phyloP scores from a whole-genome alignment of 2,113 vertebrate species.

The Pipra filicauda region DNA sequence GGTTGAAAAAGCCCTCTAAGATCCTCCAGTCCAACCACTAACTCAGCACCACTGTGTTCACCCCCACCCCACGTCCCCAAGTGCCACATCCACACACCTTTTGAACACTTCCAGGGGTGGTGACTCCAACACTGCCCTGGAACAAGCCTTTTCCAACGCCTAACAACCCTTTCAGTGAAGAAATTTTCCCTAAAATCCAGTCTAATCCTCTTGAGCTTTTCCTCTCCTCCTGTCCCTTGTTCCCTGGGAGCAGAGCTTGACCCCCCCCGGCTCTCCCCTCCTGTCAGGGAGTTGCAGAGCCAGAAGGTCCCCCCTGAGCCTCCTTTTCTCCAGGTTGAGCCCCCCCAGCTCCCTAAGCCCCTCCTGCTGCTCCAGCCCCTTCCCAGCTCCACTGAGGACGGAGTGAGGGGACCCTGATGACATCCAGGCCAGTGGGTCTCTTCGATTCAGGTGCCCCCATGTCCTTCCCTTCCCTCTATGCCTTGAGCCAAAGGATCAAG shows the following conservation, averaged over 20 bases:
- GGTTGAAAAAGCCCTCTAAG: background rate
- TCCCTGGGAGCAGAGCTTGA: background rate
- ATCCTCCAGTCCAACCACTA: background rate
- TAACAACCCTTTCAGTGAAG: background rate
- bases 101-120: background rate
- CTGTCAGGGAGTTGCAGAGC: background rate
- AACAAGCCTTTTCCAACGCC: accelerated
- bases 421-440: background rate
- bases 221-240: background rate
- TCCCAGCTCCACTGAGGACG: background rate
- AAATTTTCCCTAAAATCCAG: background rate
- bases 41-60: background rate
- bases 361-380: background rate
- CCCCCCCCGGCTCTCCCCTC: accelerated
- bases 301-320: background rate
- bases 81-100: background rate
- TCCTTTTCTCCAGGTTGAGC: background rate
- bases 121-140: background rate
- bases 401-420: background rate
- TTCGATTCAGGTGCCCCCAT: background rate
- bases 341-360: accelerated
- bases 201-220: accelerated
- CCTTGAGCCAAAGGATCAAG: background rate
- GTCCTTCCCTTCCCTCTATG: background rate
- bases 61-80: background rate